phyloP scores from a whole-genome alignment of 23 tunicate genomes.

The Corella eumyota region DNA sequence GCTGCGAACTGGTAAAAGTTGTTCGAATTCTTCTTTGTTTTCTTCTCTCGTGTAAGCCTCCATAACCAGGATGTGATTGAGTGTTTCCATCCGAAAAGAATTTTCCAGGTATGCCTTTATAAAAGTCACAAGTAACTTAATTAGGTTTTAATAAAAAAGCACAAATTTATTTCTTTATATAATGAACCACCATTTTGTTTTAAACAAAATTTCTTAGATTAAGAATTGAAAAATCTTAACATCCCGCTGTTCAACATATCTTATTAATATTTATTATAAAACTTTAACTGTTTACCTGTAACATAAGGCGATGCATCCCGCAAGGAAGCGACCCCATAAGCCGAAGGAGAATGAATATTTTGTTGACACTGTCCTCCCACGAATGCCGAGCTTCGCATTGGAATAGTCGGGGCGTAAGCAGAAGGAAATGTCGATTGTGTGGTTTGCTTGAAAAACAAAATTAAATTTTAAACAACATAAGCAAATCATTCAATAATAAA shows the following conservation, averaged over 20 bases:
- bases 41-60: constrained; percentile 79
- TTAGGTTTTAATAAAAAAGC: no score
- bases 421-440: constrained; percentile 54
- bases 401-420: constrained; percentile 62
- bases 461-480: not conserved
- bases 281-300: constrained; percentile 55
- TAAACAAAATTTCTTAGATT: no score
- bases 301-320: constrained; percentile 86
- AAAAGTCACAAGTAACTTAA: no score
- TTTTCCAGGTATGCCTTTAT: constrained; percentile 41
- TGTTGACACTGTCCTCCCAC: constrained; percentile 52
- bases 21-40: constrained; percentile 83
- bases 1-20: constrained; percentile 84
- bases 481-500: not conserved
- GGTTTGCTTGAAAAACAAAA: constrained; percentile 25
- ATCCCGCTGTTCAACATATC: no score
- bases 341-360: constrained; percentile 44
- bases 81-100: constrained; percentile 60
- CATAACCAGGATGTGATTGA: constrained; percentile 60
- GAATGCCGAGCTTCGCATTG: constrained; percentile 62
- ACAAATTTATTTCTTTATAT: no score
- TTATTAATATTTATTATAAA: no score
- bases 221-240: no score
- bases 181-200: no score
- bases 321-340: constrained; percentile 53